Conservation (phyloP, 2,888 invertebrate genomes). For the Mimas tiliae region DNA sequence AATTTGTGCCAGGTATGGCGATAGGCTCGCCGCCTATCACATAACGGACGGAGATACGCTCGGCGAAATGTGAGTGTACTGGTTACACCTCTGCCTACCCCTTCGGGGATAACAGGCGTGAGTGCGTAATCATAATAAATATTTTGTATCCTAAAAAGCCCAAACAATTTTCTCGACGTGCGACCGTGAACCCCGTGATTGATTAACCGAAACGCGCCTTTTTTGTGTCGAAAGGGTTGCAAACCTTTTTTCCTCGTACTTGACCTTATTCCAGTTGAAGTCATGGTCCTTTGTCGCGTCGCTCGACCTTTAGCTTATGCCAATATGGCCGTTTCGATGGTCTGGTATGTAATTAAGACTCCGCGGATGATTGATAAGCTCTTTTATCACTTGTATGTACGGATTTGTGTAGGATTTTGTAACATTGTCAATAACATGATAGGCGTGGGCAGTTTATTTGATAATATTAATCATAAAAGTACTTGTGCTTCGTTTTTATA, state of each 20-base stretch:
- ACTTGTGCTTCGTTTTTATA: no score
- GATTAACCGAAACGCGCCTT: background rate
- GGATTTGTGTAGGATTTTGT: constrained; percentile 2
- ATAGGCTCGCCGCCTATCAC: no score
- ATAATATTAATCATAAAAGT: background rate
- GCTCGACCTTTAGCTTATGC: background rate
- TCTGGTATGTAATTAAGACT: background rate
- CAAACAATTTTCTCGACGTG: background rate
- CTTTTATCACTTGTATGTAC: background rate
- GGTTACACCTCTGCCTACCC: no score
- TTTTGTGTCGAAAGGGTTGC: background rate
- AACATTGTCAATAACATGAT: background rate
- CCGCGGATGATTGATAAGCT: background rate
- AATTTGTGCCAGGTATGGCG: no score
- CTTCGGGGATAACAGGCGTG: no score
- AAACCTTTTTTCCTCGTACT: constrained; percentile 4
- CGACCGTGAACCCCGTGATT: constrained; percentile 5
- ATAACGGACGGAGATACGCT: no score
- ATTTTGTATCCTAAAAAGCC: background rate
- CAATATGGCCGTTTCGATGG: background rate
- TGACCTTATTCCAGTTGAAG: constrained; percentile 1
- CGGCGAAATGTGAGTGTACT: no score
- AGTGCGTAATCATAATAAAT: background rate
- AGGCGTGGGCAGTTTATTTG: background rate
- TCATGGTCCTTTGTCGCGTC: background rate